Evolutionary conservation across 2,888 invertebrate species (phyloP), one percentile per base, ranked within the genome.

Genomic region (Nemoura dubitans): DNA sequence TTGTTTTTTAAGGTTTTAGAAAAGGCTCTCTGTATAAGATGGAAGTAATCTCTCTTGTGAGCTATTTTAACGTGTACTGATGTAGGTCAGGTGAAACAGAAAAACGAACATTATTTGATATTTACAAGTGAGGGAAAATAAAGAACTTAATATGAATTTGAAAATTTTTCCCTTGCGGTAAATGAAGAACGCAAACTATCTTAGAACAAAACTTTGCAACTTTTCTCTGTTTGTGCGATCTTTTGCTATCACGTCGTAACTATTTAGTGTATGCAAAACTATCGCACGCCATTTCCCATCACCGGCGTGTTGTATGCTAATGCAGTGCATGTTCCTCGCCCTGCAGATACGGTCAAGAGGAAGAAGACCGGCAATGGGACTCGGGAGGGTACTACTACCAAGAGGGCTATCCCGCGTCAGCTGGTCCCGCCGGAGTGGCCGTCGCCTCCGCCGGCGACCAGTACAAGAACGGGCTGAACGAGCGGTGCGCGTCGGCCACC

Each of bases 301-400:
- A 14, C 59, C 14, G 36, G 36, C 36, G 16, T 16, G 21, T 59
- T 59, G 59, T 59, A 59, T 21, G 21, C 59, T 59, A 59, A 59
- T 59, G 10, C 59, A 2, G 2, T 59, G 21, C 59, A 59, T 59
- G 16, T 21, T 10, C 59, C 6, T 59, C 59, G 59, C 2, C 76
- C 88, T 88, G 59, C 88, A 92, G 94, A 87, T 94, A 94, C 89
- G 94, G 93, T 80, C 93, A 93, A 89, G 93, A 94, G 88, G 95
- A 95, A 87, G 95, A 95, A 90, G 94, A 95, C 89, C 92, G 95
- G 14, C 95, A 95, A 89, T 96, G 95, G 95, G 95, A 95, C 89
- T 94, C 95, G 80, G 95, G 95, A 90, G 95, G 95, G 91, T 93
- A 91, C 43, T 83, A 83, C 83, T 87, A 86, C 87, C 85, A 85